Percentiles rank a stretch among this genome's conserved stretches.
phyloP scores from a whole-genome alignment of 2,113 vertebrate genomes.

The Gymnogyps californianus region DNA sequence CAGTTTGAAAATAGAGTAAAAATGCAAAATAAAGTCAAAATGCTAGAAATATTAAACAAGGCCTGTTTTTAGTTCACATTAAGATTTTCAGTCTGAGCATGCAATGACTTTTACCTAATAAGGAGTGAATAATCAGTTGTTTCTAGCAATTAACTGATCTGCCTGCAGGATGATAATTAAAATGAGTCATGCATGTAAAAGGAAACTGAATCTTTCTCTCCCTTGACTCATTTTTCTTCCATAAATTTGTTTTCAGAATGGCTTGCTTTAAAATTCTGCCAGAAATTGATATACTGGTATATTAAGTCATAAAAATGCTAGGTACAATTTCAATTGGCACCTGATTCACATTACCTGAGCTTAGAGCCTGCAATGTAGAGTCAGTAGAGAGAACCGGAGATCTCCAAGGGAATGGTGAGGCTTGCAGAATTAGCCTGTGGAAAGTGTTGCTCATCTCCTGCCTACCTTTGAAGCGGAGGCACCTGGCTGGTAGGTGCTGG shows the following conservation, averaged over 20 bases:
- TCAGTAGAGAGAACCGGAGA: not conserved
- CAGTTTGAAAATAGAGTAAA: not conserved
- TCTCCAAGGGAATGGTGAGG: not conserved
- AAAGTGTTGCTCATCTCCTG: not conserved
- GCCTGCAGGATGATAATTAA: not conserved
- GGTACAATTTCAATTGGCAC: not conserved
- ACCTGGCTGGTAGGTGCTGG: not conserved
- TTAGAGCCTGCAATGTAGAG: not conserved
- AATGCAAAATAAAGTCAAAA: not conserved
- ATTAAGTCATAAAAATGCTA: not conserved
- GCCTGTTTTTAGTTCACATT: not conserved
- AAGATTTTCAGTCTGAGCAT: not conserved
- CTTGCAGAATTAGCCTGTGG: not conserved
- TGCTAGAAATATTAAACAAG: not conserved
- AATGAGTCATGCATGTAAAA: conserved; percentile 29
- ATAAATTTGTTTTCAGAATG: not conserved
- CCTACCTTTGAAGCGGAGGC: not conserved
- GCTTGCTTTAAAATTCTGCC: not conserved
- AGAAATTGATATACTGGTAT: not conserved
- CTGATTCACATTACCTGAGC: not conserved
- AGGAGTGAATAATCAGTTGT: not conserved
- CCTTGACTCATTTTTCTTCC: not conserved
- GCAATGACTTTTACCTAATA: not conserved
- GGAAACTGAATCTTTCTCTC: not conserved
- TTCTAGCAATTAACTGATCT: conserved; percentile 16